Base-by-base conservation (phyloP, 2,888 invertebrate species). In the Acrobeloides nanus region DNA sequence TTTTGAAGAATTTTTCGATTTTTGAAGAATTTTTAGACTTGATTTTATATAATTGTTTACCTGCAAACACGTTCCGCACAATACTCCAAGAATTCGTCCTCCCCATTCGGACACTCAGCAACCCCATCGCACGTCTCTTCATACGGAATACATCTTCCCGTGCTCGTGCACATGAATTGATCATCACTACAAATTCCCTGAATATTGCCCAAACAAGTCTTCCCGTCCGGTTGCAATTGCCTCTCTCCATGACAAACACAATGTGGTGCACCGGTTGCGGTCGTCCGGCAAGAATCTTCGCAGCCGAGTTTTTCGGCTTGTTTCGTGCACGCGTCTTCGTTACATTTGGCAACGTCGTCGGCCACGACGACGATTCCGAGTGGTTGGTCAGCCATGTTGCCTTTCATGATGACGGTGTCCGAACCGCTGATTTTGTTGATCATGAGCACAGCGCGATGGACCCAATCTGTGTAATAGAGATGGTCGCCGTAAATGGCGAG, bases 381-480 rank as follows among this genome's bases (percentile, higher is more conserved):
- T 29, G 89, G 89, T 46, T 75, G 75, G 35, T 86, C 80, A 21
- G 83, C 81, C 42, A 86, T 81, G 68, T 84, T 83, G 58, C 82
- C 81, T 27, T 84, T 80, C 56, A 89, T 25, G 0, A 81, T 80
- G 4, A 82, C 79, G 12, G 43, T 21, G 69, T 83, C 83, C 24
- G 81, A 82, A 18, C 86, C 87, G 0, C 84, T 84, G 55, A 82
- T 82, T 75, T 87, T 87, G 76, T 86, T 84, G 0, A 85, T 84
- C 38, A 86, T 79, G 58, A 86, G 80, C 49, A 89, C 85, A 6
- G 84, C 85, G 69, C 84, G 84, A 53, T 85, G 77, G 62, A 86
- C 83, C 89, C 89, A 89, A 78, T 89, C 89, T 1, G 87, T 86
- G 87, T 88, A 89, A 77, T 84, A 87, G 45, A 89, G 78, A 68